Conservation (phyloP, 1,140 invertebrate species). For the Dinothrombium tinctorium region DNA sequence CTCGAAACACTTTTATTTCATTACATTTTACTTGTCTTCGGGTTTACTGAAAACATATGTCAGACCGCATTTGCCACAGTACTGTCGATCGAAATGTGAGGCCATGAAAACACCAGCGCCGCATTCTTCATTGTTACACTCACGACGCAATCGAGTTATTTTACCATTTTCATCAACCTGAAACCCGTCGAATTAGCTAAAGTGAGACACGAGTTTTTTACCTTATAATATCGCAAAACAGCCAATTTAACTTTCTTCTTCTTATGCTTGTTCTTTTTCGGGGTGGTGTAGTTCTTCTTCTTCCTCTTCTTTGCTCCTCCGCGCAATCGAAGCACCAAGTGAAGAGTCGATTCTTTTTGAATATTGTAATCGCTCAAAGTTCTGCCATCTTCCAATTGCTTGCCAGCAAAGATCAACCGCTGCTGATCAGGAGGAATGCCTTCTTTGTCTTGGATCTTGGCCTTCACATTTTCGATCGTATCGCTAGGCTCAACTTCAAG, state of each 20-base stretch:
- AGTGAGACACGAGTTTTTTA: slow-evolving; percentile 22
- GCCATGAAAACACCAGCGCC: slow-evolving; percentile 99
- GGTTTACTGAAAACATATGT: slow-evolving; percentile 88
- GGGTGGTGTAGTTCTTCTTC: slow-evolving; percentile 99
- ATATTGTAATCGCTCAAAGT: slow-evolving; percentile 45
- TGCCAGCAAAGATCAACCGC: slow-evolving; percentile 30
- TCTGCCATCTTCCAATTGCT: slow-evolving; percentile 28
- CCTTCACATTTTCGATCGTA: slow-evolving; percentile 82
- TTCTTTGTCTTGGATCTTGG: slow-evolving; percentile 56
- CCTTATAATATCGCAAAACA: slow-evolving; percentile 96
- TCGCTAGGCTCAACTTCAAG: slow-evolving; percentile 38
- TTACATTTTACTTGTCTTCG: no score
- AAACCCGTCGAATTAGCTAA: slow-evolving; percentile 14
- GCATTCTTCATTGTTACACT: slow-evolving; percentile 85
- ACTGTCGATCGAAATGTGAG: slow-evolving; percentile 91
- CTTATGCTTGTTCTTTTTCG: slow-evolving; percentile 99
- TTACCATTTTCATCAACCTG: slow-evolving; percentile 98
- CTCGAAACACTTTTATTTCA: no score
- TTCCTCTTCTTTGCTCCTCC: slow-evolving; percentile 82
- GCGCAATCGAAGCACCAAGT: slow-evolving; percentile 51
- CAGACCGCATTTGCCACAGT: slow-evolving; percentile 92
- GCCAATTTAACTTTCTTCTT: slow-evolving; percentile 99
- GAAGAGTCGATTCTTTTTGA: slow-evolving; percentile 69
- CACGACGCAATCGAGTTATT: slow-evolving; percentile 76
- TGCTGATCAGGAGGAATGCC: slow-evolving; percentile 28